A percentile compares a stretch with the other conserved stretches of the same genome.
These are phyloP conservation scores for Pararge aegeria DNA, from an alignment of 1,140 invertebrate genomes.

Conservation along the genomic window DNA sequence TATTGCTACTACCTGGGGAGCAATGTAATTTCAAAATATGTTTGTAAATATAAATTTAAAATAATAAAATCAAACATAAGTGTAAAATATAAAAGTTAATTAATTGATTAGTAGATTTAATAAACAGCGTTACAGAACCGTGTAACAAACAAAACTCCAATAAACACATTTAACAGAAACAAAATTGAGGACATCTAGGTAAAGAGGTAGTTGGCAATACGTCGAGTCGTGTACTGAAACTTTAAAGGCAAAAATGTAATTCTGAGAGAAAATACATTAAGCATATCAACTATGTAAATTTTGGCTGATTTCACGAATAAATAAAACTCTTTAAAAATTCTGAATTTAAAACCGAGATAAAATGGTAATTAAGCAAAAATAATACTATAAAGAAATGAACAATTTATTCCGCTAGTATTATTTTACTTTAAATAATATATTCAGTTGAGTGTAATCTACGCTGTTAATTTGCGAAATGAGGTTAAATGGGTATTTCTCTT, in stretches of 20 bases:
- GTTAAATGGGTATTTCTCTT: conserved; percentile 55
- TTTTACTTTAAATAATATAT: conserved; percentile 41
- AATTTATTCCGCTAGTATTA: conserved; percentile 17
- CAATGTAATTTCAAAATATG: no score
- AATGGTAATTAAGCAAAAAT: conserved; percentile 23
- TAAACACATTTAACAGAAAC: no score
- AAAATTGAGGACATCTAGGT: no score
- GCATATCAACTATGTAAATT: background rate
- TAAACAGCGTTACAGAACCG: no score
- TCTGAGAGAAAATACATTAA: background rate
- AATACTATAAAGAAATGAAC: conserved; percentile 12
- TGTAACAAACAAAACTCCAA: no score
- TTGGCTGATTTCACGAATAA: background rate
- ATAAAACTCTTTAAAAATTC: background rate
- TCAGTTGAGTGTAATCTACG: conserved; percentile 42
- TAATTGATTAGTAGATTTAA: no score
- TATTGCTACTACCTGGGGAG: no score
- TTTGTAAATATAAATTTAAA: no score
- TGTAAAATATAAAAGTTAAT: no score
- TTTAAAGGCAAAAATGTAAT: background rate
- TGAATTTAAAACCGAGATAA: background rate
- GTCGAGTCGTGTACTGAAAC: no score
- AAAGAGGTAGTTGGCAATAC: no score
- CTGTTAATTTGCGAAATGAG: conserved; percentile 64
- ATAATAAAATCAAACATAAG: no score